Base-by-base conservation (phyloP, 2,113 vertebrate species). In the Lophura nycthemera region DNA sequence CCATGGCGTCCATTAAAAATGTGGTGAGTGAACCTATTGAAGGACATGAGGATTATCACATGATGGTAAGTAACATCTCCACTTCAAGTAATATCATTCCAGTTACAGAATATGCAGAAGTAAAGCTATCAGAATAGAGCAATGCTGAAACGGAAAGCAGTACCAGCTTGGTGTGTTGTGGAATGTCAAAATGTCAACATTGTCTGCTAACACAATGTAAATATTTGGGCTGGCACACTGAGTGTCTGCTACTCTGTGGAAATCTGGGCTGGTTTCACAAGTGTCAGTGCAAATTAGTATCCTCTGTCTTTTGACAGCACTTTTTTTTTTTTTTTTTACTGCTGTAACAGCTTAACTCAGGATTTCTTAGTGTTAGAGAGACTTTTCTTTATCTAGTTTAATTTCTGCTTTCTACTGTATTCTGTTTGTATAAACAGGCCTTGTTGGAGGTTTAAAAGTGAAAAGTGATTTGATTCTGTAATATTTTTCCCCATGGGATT, bases 1-100 rank as follows among this genome's bases (percentile, higher is more conserved):
- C 99, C 42, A 99, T 99, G 99, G 99, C 99, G 92, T 99, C 99
- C 97, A 99, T 99, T 97, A 99, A 99, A 98, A 99, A 99, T 81
- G 99, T 99, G 98, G 98, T 99, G 97, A 99, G 98, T 97, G 99
- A 99, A 97, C 98, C 99, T 95, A 99, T 99, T 81, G 99, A 99
- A 98, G 99, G 98, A 96, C 98, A 99, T 11, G 99, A 99, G 65
- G 99, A 99, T 97, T 99, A 99, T 97, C 98, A 99, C 98, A 99
- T 99, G 99, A 99, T 99, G 99, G 99, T 99, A 98, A 98, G 98
- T 97, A 93, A 63, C 0, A 1, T 43, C 43, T 91, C 84, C 52
- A 6, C 81, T 86, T 76, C 48, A 13, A 13, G 40, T 91, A 66
- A 63, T 75, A 47, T 7, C n/a, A 30, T 5, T 66, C 34, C 42